Base-by-base conservation (phyloP, 2,113 vertebrate genomes). In the Gallinago paraguaiae region DNA sequence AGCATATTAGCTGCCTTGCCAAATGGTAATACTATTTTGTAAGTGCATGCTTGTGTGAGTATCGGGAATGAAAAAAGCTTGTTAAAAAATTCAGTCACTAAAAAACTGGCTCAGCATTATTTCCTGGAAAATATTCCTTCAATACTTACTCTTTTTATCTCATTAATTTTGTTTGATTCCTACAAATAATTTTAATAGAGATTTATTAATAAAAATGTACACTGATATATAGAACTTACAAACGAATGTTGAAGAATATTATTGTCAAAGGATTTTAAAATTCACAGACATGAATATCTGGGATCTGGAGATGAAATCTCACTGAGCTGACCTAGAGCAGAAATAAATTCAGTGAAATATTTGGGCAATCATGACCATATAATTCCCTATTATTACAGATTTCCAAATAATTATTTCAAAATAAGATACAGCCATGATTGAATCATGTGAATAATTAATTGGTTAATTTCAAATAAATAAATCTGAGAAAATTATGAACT, bases 391-490 rank as follows among this genome's bases (percentile, higher is more conserved):
- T 89, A 25, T 70, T 64, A 17, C 6, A 35, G 8, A 51, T 95
- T 89, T 87, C 1, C 15, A 81, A 45, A 57, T 69, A 77, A 88
- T 79, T 76, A 0, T 92, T 92, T 84, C 46, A 53, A 14, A 91
- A 71, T 70, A 68, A 72, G 43, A 54, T 53, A 84, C 13, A 79
- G 7, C 1, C 22, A 37, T 70, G 27, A 89, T 82, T 68, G 20
- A 84, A 67, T 78, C 64, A 45, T 13, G 60, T 51, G 5, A 92
- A 72, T 61, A 61, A 88, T 90, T 90, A 71, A 61, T 61, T 57
- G 2, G 80, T 82, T 72, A 61, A 45, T 75, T 92, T 71, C 11
- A 95, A 85, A 85, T 69, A 90, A 84, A 90, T 88, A 88, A 90
- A 90, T 86, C n/a, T 82, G 45, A 37, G 30, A 70, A 93, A 92